Evolutionary conservation across 2,113 vertebrate genomes (phyloP).

Genomic region (Anguilla japonica): DNA sequence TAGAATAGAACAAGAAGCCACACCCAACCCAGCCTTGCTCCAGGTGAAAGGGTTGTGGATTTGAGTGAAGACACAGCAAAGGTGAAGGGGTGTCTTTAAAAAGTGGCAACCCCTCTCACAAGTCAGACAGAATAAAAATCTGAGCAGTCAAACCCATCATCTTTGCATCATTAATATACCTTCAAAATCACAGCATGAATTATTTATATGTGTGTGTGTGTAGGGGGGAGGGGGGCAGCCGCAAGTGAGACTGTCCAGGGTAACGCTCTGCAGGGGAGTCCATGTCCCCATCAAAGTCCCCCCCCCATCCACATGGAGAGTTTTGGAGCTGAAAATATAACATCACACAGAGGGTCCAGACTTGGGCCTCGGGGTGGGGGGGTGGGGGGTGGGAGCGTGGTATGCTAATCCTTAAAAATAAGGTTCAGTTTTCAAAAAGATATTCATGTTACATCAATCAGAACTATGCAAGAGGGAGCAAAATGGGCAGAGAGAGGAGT

Average conservation of each 20-base stretch:
- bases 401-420: slow-evolving; percentile 46
- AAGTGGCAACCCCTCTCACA: slow-evolving; percentile 2
- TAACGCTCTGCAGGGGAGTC: background rate
- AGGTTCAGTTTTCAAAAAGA: slow-evolving; percentile 43
- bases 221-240: slow-evolving; percentile 17
- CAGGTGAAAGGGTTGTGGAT: background rate
- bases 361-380: background rate
- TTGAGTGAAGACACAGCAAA: background rate
- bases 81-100: slow-evolving; percentile 17
- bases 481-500: slow-evolving; percentile 43
- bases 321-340: background rate
- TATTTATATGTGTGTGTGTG: slow-evolving; percentile 51
- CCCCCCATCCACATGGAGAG: background rate
- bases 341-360: background rate
- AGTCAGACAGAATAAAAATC: slow-evolving; percentile 54
- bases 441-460: slow-evolving; percentile 34
- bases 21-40: background rate
- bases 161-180: slow-evolving; percentile 62
- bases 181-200: slow-evolving; percentile 62
- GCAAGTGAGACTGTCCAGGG: background rate
- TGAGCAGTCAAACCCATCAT: slow-evolving; percentile 43
- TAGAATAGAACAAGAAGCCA: background rate
- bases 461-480: slow-evolving; percentile 7
- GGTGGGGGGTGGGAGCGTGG: background rate
- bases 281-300: background rate